Percentiles rank a stretch among this genome's conserved stretches.
Evolutionary conservation across 2,113 vertebrate species (phyloP).

Genomic region (Blennius ocellaris): DNA sequence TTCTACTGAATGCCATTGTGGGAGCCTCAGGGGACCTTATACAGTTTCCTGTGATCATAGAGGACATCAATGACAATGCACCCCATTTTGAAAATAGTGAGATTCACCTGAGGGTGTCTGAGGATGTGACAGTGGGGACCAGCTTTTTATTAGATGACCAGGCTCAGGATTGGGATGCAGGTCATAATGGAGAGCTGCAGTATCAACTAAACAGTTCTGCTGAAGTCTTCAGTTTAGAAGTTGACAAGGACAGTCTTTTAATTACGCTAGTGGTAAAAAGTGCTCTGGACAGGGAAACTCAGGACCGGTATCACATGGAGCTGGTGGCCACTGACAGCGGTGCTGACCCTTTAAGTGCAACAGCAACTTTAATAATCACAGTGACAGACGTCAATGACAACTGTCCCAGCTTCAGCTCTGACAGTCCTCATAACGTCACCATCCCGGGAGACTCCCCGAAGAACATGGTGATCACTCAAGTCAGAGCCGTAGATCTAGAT

Average conservation of each 20-base stretch:
- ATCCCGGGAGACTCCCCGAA: slow-evolving; percentile 66
- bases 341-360: slow-evolving; percentile 65
- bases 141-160: slow-evolving; percentile 74
- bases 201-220: slow-evolving; percentile 73
- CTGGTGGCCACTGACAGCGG: slow-evolving; percentile 77
- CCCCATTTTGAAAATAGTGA: slow-evolving; percentile 77
- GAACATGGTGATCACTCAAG: slow-evolving; percentile 69
- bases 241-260: slow-evolving; percentile 38
- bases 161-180: slow-evolving; percentile 77
- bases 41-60: slow-evolving; percentile 74
- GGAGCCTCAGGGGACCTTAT: slow-evolving; percentile 70
- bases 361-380: slow-evolving; percentile 72
- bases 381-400: slow-evolving; percentile 84
- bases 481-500: slow-evolving; percentile 79
- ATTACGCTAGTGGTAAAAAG: slow-evolving; percentile 71
- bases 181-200: slow-evolving; percentile 71
- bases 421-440: slow-evolving; percentile 60
- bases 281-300: slow-evolving; percentile 77
- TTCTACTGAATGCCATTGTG: slow-evolving; percentile 69
- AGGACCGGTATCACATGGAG: slow-evolving; percentile 68
- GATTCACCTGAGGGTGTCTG: slow-evolving; percentile 75
- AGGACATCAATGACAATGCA: slow-evolving; percentile 84
- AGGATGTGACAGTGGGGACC: slow-evolving; percentile 71
- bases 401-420: slow-evolving; percentile 77
- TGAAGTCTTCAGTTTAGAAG: slow-evolving; percentile 72